Evolutionary conservation across 2,113 vertebrate species (phyloP).

Genomic region (Neopipo cinnamomea): DNA sequence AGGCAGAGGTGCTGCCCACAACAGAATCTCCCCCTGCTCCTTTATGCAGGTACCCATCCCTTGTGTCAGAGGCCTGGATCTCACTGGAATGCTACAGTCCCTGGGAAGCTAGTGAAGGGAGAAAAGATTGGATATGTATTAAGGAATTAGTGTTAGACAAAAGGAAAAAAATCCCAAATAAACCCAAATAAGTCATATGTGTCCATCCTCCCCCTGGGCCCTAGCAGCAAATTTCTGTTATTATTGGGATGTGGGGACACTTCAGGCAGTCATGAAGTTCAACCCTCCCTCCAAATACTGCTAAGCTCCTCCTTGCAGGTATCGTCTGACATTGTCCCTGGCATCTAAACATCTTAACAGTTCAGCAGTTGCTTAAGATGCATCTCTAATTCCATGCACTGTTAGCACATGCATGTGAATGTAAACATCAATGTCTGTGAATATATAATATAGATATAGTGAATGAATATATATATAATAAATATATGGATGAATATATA

Average conservation of each 20-base stretch:
- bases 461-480: no score
- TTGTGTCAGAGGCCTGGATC: background rate
- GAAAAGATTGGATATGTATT: background rate
- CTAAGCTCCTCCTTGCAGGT: background rate
- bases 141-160: background rate
- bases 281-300: background rate
- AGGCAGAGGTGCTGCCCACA: background rate
- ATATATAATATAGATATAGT: background rate
- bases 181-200: no score
- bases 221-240: background rate
- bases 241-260: background rate
- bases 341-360: background rate
- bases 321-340: background rate
- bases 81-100: background rate
- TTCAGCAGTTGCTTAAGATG: background rate
- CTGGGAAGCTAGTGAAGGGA: background rate
- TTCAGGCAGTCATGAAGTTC: background rate
- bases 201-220: background rate
- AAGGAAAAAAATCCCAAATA: background rate
- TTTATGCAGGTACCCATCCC: background rate
- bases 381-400: background rate
- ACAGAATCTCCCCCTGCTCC: background rate
- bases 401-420: rapidly evolving
- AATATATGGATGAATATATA: background rate
- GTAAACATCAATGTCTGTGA: background rate